Evolutionary conservation across 2,113 vertebrate species (phyloP), one percentile per base, ranked within the genome.

Genomic region (Malurus alboscapulatus): DNA sequence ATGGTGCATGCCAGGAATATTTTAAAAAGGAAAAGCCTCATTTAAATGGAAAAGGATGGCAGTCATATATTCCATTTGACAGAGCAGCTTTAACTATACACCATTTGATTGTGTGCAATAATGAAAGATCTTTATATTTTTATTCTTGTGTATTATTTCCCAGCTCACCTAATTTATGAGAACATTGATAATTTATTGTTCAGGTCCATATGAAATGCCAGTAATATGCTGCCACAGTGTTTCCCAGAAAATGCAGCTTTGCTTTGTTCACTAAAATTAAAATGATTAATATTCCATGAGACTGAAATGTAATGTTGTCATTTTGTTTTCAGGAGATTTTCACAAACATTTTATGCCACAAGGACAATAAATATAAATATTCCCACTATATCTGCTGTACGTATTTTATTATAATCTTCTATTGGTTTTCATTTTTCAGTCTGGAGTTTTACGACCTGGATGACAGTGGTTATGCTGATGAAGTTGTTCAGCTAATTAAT

Each of bases 401-500:
- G 32, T 51, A 27, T 90, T 92, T 92, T 69, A 42, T 87, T 75
- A 59, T 42, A 58, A 38, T 59, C 29, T 63, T 85, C 38, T 55
- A 34, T 32, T 90, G 29, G 25, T 78, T 90, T 76, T 54, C 42
- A 84, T 85, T 92, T 92, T 94, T 95, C 65, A 83, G 59, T 75
- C 40, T 69, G n/a, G 32, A 77, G 50, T 78, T 95, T 80, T 17
- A 14, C 2, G 29, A 58, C 29, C 18, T 55, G 72, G 38, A 73
- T 44, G 65, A 51, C 44, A 42, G 61, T 42, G 32, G 48, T 91
- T 92, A 40, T 81, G 82, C 83, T 94, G 90, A 95, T 96, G 65
- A 95, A 93, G 40, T 72, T 88, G 62, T 92, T 96, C 38, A 80
- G 72, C 71, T 96, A 97, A 97, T 97, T 96, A 96, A 95, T 72